These are phyloP conservation scores for Leptoteleia sp. DNA, from an alignment of 1,140 invertebrate genomes.

Conservation along the genomic window DNA sequence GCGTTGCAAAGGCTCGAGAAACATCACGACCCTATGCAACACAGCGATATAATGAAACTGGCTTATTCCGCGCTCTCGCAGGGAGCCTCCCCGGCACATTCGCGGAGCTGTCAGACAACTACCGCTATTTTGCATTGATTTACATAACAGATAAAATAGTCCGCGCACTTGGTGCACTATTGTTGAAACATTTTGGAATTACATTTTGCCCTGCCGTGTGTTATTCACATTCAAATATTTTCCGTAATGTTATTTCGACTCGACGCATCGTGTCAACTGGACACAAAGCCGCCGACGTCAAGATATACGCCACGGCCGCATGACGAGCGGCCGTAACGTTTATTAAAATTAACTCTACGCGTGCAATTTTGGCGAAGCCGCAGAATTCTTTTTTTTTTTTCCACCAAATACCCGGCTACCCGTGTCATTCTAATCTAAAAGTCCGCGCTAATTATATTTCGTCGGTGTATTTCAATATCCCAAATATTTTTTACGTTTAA, in stretches of 20 bases:
- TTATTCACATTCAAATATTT: slow-evolving; percentile 80
- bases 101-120: slow-evolving; percentile 53
- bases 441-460: slow-evolving; percentile 37
- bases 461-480: slow-evolving; percentile 17
- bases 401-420: background rate
- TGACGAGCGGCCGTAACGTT: slow-evolving; percentile 37
- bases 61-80: slow-evolving; percentile 50
- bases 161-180: slow-evolving; percentile 63
- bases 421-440: slow-evolving; percentile 37
- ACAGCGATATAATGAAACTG: slow-evolving; percentile 57
- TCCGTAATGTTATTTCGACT: slow-evolving; percentile 69
- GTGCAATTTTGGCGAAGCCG: slow-evolving; percentile 44
- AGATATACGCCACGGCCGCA: slow-evolving; percentile 43
- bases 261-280: slow-evolving; percentile 62
- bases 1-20: slow-evolving; percentile 36
- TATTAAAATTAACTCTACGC: slow-evolving; percentile 66
- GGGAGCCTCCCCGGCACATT: slow-evolving; percentile 37
- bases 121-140: slow-evolving; percentile 79
- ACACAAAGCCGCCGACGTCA: slow-evolving; percentile 54
- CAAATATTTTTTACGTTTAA: no score
- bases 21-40: slow-evolving; percentile 50
- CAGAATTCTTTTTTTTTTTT: slow-evolving; percentile 21
- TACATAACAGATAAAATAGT: slow-evolving; percentile 79
- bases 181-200: slow-evolving; percentile 77
- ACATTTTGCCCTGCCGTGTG: slow-evolving; percentile 69